Evolutionary conservation across 2,113 vertebrate species (phyloP), one percentile per base, ranked within the genome.

Genomic region (Brachyhypopomus gauderio): DNA sequence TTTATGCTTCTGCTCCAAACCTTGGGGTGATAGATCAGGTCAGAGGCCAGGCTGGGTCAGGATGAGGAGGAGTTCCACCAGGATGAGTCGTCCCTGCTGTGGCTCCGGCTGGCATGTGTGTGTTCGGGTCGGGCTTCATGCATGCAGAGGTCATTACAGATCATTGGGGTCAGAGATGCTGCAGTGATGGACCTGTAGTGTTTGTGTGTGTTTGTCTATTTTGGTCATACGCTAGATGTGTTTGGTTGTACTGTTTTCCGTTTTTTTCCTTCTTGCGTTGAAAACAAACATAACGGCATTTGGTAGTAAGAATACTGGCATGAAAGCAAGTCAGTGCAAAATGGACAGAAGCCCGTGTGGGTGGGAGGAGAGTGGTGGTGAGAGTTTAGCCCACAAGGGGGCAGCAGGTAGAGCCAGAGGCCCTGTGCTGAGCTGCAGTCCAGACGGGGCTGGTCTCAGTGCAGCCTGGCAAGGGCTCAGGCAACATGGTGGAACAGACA

Each of bases 1-100:
- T 96, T 96, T 95, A 96, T 96, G 91, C 89, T 91, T 81, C 89
- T 88, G 77, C 83, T 85, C 84, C 75, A 90, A 90, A 83, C 86
- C 84, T 41, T 34, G 74, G 83, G 87, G 92, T 87, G 80, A 83
- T 63, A 75, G 72, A 86, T 89, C 88, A 81, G 86, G 89, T 88
- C 90, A 86, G 36, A 91, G 91, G 91, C 86, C 87, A 87, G 67
- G 20, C 89, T 87, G 89, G 90, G 83, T 92, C 87, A 87, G 77
- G 87, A 88, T 81, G 88, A 89, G 88, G 89, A 88, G 88, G 88
- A 90, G 88, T 90, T 90, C 88, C 91, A 91, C 91, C 87, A 90
- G 89, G 82, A 82, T 86, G 82, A 88, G 34, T 85, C 81, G 88
- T 87, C 79, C 88, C 76, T 85, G 88, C 91, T 90, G 64, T 7